phyloP scores from a whole-genome alignment of 2,113 vertebrate species.

The Halichoerus grypus region DNA sequence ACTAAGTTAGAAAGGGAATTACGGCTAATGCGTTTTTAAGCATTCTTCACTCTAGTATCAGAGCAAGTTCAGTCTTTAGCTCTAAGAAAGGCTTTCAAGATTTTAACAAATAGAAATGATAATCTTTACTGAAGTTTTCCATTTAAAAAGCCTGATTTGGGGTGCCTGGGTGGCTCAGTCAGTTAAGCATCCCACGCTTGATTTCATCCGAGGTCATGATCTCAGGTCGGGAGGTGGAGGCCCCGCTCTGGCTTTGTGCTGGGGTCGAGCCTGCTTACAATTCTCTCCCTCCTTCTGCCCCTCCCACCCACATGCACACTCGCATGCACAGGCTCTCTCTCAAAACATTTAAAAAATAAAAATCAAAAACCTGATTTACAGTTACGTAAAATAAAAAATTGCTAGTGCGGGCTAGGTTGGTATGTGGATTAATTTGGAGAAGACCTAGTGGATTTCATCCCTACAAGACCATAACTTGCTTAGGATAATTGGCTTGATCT shows the following conservation, averaged over 20 bases:
- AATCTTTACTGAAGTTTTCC: constrained; percentile 3
- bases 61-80: not conserved
- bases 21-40: not conserved
- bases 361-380: not conserved
- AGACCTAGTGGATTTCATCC: not conserved
- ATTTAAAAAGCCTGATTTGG: not conserved
- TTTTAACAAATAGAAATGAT: not conserved
- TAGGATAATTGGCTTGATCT: not conserved
- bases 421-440: not conserved
- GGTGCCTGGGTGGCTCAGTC: not conserved
- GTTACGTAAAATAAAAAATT: not conserved
- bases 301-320: not conserved
- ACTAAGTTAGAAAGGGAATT: not conserved
- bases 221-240: not conserved
- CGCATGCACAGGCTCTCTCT: not conserved
- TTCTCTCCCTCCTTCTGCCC: not conserved
- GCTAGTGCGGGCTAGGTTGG: not conserved
- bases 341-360: not conserved
- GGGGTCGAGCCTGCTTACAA: not conserved
- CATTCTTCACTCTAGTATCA: not conserved
- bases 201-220: not conserved
- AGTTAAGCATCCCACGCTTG: not conserved
- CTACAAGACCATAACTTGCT: not conserved
- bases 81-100: not conserved
- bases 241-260: not conserved